Base-by-base conservation (phyloP, 2,113 vertebrate species). In the Stegostoma tigrinum region DNA sequence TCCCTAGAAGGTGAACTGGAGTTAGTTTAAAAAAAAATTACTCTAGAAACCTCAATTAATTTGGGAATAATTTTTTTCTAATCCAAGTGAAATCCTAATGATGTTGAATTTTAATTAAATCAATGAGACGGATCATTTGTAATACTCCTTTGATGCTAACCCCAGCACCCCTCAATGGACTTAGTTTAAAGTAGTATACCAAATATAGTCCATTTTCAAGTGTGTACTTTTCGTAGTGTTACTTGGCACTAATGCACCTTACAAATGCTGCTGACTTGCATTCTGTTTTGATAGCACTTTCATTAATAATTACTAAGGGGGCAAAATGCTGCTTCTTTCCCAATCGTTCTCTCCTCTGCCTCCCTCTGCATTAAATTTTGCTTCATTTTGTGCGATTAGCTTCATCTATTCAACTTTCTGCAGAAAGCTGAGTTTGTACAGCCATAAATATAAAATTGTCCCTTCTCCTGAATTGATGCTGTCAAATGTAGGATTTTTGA, bases 1-100 rank as follows among this genome's bases (percentile, higher is more conserved):
- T 95, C 96, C 96, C 96, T 97, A 67, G 6, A 98, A 98, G 98
- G 98, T 98, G 98, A 98, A 97, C 97, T 97, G 96, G 97, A 96
- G 95, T 72, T 96, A 30, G 90, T 52, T 96, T n/a, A n/a, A n/a
- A 96, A 95, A 78, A 96, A 34, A 61, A 61, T 90, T 52, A 55
- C 93, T 30, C 34, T 17, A 66, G 24, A 95, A 96, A 96, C 64
- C n/a, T 86, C 3, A 19, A 21, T 83, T 91, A 10, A 67, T 94
- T 95, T 95, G 24, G 61, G 48, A 48, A 95, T 83, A 64, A 78
- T 78, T 72, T 96, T 72, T 95, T 78, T 14, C 7, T 66, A 24
- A 66, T 95, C 23, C 48, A 67, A 66, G 52, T 48, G 48, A 23
- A 95, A 95, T 95, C 14, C 68, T 42, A 72, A 48, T 72, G 42